Evolutionary conservation across 2,113 vertebrate species (phyloP), one percentile per base, ranked within the genome.

Genomic region (Neolamprologus modestus): DNA sequence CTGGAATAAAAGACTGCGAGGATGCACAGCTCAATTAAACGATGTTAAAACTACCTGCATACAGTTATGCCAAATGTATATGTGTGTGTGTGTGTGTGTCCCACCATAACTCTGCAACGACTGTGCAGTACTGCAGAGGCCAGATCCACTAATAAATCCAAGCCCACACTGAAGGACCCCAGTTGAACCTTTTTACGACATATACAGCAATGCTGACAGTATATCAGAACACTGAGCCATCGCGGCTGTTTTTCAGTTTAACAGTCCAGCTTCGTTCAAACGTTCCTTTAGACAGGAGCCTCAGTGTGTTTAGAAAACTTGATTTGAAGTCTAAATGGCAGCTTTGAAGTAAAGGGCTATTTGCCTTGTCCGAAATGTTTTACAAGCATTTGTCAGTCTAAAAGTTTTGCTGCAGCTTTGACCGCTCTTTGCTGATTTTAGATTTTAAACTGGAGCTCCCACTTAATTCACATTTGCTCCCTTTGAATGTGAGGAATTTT

Each of bases 341-440:
- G 37, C 66, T 42, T 40, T 42, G 12, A 71, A 42, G 35, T 21
- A 71, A 12, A 42, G n/a, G n/a, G 8, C 35, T 73, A 14, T 24
- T 71, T 71, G 66, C 13, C 66, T 24, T 24, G 66, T 42, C 37
- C 37, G 3, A 71, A 71, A 42, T 42, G 21, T 24, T 42, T 71
- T 24, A 71, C 21, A 26, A 42, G 14, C 8, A 0, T 26, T 73
- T 10, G 26, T 50, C 26, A 19, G 26, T 50, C 42, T 78, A 16
- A 1, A 78, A 2, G 26, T 78, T 31, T 50, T 78, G 42, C 71
- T 50, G 24, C 0, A 1, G 42, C 42, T 31, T 19, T 12, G 71
- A 3, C 16, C 4, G 9, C 24, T 76, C 14, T 47, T 28, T 45
- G 68, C 14, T 1, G 0, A 66, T 66, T 66, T 66, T 35, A 0